Conservation (phyloP, 1,140 invertebrate species). For the Drosophila melanogaster region DNA sequence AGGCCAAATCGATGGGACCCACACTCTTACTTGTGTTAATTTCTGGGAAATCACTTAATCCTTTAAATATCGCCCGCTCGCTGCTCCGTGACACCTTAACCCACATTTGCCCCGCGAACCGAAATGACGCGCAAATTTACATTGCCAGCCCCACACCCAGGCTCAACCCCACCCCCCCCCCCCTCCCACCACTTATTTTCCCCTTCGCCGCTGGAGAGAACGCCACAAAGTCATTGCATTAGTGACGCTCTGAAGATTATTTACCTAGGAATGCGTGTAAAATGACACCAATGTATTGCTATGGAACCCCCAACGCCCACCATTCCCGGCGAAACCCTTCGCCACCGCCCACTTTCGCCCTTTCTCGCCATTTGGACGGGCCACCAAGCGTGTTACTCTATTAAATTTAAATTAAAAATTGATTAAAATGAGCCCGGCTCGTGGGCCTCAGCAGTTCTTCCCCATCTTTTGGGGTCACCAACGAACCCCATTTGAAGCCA, state of each 20-base stretch:
- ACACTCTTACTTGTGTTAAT: slow-evolving; percentile 54
- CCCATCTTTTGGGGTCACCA: slow-evolving; percentile 2
- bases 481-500: not conserved
- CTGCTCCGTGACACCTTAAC: slow-evolving; percentile 61
- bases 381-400: slow-evolving; percentile 73
- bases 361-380: slow-evolving; percentile 4
- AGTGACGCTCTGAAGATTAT: slow-evolving; percentile 70
- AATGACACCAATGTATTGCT: slow-evolving; percentile 61
- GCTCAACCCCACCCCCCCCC: not conserved
- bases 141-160: slow-evolving; percentile 14
- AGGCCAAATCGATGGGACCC: slow-evolving; percentile 27
- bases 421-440: slow-evolving; percentile 72
- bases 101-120: slow-evolving; percentile 53
- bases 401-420: slow-evolving; percentile 84
- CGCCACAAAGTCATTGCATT: slow-evolving; percentile 66
- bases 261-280: slow-evolving; percentile 82
- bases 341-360: not conserved
- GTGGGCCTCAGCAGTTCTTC: not conserved
- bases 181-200: not conserved
- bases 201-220: not conserved
- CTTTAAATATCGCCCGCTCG: slow-evolving; percentile 61
- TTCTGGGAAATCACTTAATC: slow-evolving; percentile 77
- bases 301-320: slow-evolving; percentile 4
- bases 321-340: not conserved
- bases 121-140: slow-evolving; percentile 79